Evolutionary conservation across 2,797 vertebrate species (phyloP), one percentile per base, ranked within the genome.

Genomic region (Glyptemys insculpta): DNA sequence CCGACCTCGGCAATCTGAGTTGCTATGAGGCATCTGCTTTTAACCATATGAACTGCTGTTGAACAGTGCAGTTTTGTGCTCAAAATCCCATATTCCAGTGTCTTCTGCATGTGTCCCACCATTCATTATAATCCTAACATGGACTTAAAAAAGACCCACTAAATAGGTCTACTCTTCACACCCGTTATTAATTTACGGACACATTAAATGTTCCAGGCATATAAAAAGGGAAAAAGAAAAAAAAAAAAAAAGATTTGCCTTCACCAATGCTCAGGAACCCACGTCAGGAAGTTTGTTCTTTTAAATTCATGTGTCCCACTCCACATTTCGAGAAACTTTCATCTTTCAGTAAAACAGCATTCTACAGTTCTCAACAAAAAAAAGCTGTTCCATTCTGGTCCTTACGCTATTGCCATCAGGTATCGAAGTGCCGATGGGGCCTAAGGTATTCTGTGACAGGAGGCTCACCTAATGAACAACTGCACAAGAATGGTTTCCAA

Each of bases 121-220:
- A 50, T 65, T 88, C 82, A 81, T 86, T 85, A 95, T 7, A 76
- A 83, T 86, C 62, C 91, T 50, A 72, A 72, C 49, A 86, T 49
- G 50, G 27, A 88, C 29, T 47, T 92, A 31, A 52, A 87, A 84
- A 94, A 53, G 91, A 83, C 83, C 79, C 62, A 41, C 86, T 79
- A 85, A 49, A 56, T 23, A 89, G 54, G 41, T n/a, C 53, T 91
- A 54, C 54, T 44, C 56, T 85, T 80, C 81, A 68, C 23, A 76
- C 27, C n/a, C 4, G 10, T 65, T 52, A 8, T 57, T 87, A 47
- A 72, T 92, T 44, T 76, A n/a, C 14, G 83, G 19, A 34, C 81
- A 79, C 83, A 85, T 92, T 53, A 52, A 54, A 74, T 12, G 15
- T 52, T 47, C 14, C 9, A 23, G 34, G 41, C 14, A 47, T 4